Base-by-base conservation (phyloP, 2,797 vertebrate genomes). In the Stomatorhinus walkeri region DNA sequence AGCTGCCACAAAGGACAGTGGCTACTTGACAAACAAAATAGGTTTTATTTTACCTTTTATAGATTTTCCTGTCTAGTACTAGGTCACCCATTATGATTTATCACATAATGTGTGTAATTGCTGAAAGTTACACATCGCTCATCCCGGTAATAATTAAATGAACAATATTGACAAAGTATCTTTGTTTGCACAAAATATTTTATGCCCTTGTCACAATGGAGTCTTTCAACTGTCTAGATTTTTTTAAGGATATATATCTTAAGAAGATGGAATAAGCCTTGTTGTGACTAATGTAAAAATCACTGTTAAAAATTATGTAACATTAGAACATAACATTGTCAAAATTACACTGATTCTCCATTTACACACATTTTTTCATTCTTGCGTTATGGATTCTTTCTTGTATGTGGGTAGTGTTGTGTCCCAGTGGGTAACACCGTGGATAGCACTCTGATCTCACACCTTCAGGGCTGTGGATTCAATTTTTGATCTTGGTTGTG, bases 31-130 rank as follows among this genome's bases (percentile, higher is more conserved):
- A 36, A 7, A 56, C 40, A 68, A 48, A 68, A 64, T 14, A 16
- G 86, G 59, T 87, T 87, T 76, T 79, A 52, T 81, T 52, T 88
- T 88, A 88, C 68, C 87, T 88, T 88, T 81, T 54, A 79, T 51
- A 54, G 68, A 79, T 79, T 88, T 81, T 81, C 40, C 56, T 54
- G 87, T 81, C 68, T 52, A 14, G 6, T 16, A 54, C 59, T 48
- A 46, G 51, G 87, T 54, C 40, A 81, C 87, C 24, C 3, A 54
- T 56, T 88, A 79, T 79, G 87, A 88, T 81, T 88, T 79, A 88
- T 52, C 48, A 46, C 87, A 52, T 52, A 32, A 14, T 81, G 49
- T 81, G 36, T 32, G 43, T 24, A 36, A 36, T 32, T 79, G 32
- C 43, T 40, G 36, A 51, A 32, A 49, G 49, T 88, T 32, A 88